A percentile compares a stretch with the other conserved stretches of the same genome.
Conservation (phyloP, 2,797 vertebrate genomes). For the Merluccius polli region DNA sequence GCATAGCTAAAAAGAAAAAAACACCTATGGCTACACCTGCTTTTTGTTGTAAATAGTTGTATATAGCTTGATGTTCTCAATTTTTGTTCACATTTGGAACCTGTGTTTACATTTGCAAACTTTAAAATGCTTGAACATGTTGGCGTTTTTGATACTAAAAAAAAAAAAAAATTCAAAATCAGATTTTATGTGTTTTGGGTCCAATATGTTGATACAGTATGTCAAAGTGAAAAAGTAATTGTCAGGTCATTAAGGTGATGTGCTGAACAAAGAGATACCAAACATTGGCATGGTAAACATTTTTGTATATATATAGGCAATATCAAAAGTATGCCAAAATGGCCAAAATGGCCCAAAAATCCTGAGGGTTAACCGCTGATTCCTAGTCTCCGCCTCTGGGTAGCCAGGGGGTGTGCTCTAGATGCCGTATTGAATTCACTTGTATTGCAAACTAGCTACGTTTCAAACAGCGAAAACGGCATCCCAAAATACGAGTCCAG, state of each 20-base stretch:
- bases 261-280: not conserved
- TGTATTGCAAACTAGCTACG: too few relatives aligned
- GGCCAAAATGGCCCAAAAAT: not conserved
- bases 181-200: not conserved
- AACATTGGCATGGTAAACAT: not conserved
- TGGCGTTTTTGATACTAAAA: not conserved
- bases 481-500: too few relatives aligned
- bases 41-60: too few relatives aligned
- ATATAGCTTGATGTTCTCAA: too few relatives aligned
- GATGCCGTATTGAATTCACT: too few relatives aligned
- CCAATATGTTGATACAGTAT: slow-evolving; percentile 1
- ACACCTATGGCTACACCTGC: too few relatives aligned
- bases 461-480: too few relatives aligned
- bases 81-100: too few relatives aligned
- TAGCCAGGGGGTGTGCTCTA: too few relatives aligned
- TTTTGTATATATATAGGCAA: not conserved
- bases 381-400: too few relatives aligned
- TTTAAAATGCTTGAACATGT: not conserved
- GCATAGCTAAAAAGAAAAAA: slow-evolving; percentile 4
- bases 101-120: too few relatives aligned
- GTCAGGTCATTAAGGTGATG: not conserved
- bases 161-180: not conserved
- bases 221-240: not conserved
- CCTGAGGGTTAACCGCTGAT: too few relatives aligned
- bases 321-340: not conserved